Evolutionary conservation across 2,888 invertebrate genomes (phyloP), one percentile per base, ranked within the genome.

Genomic region (Plusia festucae): DNA sequence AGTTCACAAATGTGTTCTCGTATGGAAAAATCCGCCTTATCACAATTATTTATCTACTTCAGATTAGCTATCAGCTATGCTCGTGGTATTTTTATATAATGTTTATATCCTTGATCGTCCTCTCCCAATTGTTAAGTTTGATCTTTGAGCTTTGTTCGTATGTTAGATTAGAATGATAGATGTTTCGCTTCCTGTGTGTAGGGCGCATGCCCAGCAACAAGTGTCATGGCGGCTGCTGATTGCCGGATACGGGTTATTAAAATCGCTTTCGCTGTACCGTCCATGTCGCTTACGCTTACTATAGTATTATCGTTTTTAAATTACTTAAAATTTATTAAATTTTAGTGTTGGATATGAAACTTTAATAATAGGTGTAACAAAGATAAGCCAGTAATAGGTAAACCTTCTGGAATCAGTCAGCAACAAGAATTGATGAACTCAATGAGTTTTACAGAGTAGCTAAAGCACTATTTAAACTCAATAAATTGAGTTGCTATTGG

Each of bases 141-240:
- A 6, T 40, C 6, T 15, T 40, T 15, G n/a, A 34, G 1, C 40
- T n/a, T 15, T 40, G 15, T 34, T 15, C 34, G 34, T 15, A 34
- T 34, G 34, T 15, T 34, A 15, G 15, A 15, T 34, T 34, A 2
- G 13, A 1, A 18, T 46, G 18, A 46, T 46, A 16, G 18, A 18
- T 16, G 44, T 53, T 49, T 59, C 20, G 34, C 44, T 52, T 46
- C 57, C 22, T 65, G 24, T 44, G 24, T 49, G 60, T 18, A 60
- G 51, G 55, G 65, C 73, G 53, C 57, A 55, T 27, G 53, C 51
- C 24, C 61, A 30, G 70, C 78, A 74, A 78, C 78, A 78, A 76
- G 78, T 78, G 76, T 65, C 67, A 54, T n/a, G 70, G 40, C 73
- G 64, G 18, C 64, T 59, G 53, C 57, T 74, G 68, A 78, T 68